phyloP scores from a whole-genome alignment of 2,888 invertebrate species.

The Lithophane semibrunnea region DNA sequence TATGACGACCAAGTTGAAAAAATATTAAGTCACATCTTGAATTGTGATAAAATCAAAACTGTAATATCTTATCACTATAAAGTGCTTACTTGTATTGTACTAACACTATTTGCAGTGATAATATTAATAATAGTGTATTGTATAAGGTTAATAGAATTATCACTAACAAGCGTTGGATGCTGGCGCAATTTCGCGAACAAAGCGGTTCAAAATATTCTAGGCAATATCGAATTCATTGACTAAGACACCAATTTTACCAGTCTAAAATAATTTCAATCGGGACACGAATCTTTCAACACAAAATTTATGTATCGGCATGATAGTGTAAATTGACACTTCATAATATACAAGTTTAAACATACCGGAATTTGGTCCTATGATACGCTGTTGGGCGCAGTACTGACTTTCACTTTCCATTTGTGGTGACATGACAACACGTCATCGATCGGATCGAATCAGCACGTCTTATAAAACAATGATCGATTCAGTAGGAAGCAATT shows the following conservation, averaged over 20 bases:
- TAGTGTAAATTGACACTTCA: constrained; percentile 3
- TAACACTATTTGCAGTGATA: constrained; percentile 20
- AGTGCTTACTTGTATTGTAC: not conserved
- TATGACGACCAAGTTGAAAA: not conserved
- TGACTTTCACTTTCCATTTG: constrained; percentile 65
- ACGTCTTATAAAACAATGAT: constrained; percentile 44
- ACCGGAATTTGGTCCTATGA: constrained; percentile 40
- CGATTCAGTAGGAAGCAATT: constrained; percentile 51
- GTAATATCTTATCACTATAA: constrained; percentile 3
- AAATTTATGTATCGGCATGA: not conserved
- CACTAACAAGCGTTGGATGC: not conserved
- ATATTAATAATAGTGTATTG: not conserved
- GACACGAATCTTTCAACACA: not conserved
- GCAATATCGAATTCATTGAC: not conserved
- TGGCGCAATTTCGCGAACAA: not conserved
- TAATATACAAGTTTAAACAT: constrained; percentile 17
- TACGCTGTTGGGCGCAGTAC: constrained; percentile 48
- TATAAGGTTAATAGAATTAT: constrained; percentile 14
- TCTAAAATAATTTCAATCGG: not conserved
- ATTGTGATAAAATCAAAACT: constrained; percentile 13
- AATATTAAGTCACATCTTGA: not conserved
- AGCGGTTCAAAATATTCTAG: not conserved
- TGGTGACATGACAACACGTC: constrained; percentile 54
- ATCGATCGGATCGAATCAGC: constrained; percentile 29
- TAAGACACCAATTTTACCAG: not conserved